These are phyloP conservation scores for Polyergus mexicanus DNA, from an alignment of 1,140 invertebrate species.

Conservation along the genomic window DNA sequence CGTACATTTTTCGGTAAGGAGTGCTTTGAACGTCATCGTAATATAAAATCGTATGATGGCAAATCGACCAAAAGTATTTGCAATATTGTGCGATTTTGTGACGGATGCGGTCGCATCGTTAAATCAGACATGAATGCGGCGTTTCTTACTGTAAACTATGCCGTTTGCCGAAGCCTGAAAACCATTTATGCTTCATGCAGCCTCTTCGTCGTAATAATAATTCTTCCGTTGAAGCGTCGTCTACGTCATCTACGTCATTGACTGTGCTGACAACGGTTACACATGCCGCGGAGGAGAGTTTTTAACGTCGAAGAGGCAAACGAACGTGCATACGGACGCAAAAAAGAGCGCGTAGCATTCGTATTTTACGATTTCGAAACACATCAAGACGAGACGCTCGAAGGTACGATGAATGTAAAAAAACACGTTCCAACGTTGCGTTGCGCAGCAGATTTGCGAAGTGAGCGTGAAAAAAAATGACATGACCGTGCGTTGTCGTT, in stretches of 20 bases:
- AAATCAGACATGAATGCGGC: no score
- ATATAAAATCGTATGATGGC: background rate
- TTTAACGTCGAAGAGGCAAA: no score
- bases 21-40: background rate
- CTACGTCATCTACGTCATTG: no score
- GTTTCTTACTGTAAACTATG: background rate
- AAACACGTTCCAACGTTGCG: background rate
- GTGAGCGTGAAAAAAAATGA: background rate
- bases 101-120: no score
- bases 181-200: background rate
- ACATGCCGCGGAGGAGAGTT: no score
- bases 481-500: background rate
- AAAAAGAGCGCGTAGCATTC: no score
- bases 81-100: background rate
- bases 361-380: background rate
- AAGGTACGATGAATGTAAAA: background rate
- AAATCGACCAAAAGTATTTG: background rate
- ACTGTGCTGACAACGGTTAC: no score
- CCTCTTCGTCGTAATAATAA: no score
- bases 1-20: background rate
- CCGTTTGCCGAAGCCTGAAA: background rate
- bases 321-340: no score
- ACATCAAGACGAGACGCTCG: background rate
- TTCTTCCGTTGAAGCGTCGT: no score
- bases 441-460: background rate